Evolutionary conservation across 2,888 invertebrate genomes (phyloP).

Genomic region (Parelbella ahira): DNA sequence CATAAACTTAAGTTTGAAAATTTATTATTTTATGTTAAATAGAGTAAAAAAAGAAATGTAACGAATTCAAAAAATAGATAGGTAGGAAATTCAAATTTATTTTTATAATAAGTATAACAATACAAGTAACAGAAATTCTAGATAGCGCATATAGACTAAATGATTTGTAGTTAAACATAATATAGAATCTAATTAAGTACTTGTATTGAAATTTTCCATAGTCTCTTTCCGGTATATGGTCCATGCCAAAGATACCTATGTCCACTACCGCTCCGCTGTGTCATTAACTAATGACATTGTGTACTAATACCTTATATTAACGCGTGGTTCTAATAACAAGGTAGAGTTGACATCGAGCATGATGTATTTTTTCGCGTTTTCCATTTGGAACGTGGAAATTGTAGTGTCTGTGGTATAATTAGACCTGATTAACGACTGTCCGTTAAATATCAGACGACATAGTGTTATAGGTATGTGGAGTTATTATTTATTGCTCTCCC

Average conservation of each 20-base stretch:
- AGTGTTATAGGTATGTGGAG: slow-evolving; percentile 34
- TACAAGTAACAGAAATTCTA: too few species aligned
- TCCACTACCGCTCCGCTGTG: not conserved
- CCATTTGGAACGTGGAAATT: slow-evolving; percentile 49
- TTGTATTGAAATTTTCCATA: too few species aligned
- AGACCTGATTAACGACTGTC: slow-evolving; percentile 33
- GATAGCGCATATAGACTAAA: too few species aligned
- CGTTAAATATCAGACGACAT: slow-evolving; percentile 41
- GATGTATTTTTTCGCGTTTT: slow-evolving; percentile 42
- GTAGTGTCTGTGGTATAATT: slow-evolving; percentile 45
- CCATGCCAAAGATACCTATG: slow-evolving; percentile 1
- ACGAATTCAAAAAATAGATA: too few species aligned
- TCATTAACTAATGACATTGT: slow-evolving; percentile 20
- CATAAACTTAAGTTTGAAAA: too few species aligned
- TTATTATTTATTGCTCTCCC: not conserved
- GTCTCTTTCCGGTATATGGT: too few species aligned
- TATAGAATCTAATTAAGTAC: too few species aligned
- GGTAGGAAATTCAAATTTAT: too few species aligned
- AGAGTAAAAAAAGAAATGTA: too few species aligned
- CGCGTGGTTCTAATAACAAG: slow-evolving; percentile 31
- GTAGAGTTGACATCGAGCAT: slow-evolving; percentile 20
- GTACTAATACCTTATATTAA: slow-evolving; percentile 14
- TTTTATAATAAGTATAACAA: too few species aligned
- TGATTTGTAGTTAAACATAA: too few species aligned
- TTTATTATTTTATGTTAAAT: too few species aligned